Evolutionary conservation across 1,140 invertebrate species (phyloP).

Genomic region (Drosophila mauritiana): DNA sequence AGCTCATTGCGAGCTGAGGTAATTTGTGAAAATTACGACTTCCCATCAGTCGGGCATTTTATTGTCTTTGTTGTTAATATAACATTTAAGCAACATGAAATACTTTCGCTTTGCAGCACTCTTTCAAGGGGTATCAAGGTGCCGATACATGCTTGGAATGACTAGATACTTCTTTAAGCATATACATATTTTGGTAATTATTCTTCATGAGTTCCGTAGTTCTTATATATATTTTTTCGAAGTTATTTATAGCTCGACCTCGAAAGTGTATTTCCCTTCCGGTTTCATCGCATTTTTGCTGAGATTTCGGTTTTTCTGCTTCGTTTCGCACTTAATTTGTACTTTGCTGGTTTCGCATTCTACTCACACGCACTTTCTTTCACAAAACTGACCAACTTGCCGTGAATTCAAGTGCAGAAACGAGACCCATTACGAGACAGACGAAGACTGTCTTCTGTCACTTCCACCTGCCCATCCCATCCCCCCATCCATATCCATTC

Average conservation of each 20-base stretch:
- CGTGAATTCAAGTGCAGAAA: constrained; percentile 55
- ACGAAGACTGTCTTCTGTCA: constrained; percentile 4
- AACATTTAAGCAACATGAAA: constrained; percentile 38
- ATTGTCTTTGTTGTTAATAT: constrained; percentile 45
- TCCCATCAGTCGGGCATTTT: constrained; percentile 62
- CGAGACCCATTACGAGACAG: constrained; percentile 25
- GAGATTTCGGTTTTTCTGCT: constrained; percentile 30
- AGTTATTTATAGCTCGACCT: background rate
- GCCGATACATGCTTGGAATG: background rate
- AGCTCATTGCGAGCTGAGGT: constrained; percentile 37
- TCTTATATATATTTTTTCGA: too few species aligned
- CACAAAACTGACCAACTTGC: constrained; percentile 41
- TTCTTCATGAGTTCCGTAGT: too few species aligned
- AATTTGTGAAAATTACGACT: constrained; percentile 70
- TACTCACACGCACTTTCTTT: constrained; percentile 76
- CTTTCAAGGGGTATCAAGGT: constrained; percentile 2
- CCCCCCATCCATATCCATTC: background rate
- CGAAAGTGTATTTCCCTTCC: constrained; percentile 3
- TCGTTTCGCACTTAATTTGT: constrained; percentile 38
- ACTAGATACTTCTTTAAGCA: background rate
- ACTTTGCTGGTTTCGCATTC: constrained; percentile 49
- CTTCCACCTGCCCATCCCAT: background rate
- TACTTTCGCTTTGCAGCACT: constrained; percentile 44
- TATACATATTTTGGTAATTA: background rate
- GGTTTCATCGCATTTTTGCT: constrained; percentile 17